Evolutionary conservation across 1,140 invertebrate genomes (phyloP).

Genomic region (Aphidius gifuensis): DNA sequence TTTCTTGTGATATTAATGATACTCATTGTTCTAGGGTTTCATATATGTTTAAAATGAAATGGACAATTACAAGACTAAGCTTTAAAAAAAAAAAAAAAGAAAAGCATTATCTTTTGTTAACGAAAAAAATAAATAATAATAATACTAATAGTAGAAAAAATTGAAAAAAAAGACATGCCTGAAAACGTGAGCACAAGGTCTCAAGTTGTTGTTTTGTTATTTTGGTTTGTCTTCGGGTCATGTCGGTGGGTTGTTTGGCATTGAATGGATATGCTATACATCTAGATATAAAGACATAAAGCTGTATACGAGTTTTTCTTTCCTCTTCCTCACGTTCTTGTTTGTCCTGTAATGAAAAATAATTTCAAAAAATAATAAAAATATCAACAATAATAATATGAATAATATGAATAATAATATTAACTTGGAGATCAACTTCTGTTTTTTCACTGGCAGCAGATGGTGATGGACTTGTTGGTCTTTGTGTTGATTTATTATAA

Average conservation of each 20-base stretch:
- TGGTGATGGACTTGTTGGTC: constrained; percentile 79
- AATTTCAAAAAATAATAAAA: constrained; percentile 13
- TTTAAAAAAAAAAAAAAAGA: background rate
- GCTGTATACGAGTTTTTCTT: constrained; percentile 85
- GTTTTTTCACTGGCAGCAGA: constrained; percentile 77
- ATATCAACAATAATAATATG: background rate
- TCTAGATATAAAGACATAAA: constrained; percentile 97
- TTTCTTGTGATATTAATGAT: no score
- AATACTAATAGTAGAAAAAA: no score
- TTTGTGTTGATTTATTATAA: constrained; percentile 66
- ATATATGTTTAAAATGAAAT: no score
- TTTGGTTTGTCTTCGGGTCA: constrained; percentile 90
- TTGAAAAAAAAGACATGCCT: constrained; percentile 58
- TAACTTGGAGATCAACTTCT: constrained; percentile 63
- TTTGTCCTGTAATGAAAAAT: constrained; percentile 61
- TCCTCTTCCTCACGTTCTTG: constrained; percentile 91
- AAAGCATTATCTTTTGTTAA: no score
- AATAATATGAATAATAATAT: background rate
- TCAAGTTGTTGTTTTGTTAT: constrained; percentile 95
- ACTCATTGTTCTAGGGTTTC: no score
- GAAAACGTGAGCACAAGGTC: constrained; percentile 91
- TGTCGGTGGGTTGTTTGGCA: constrained; percentile 97
- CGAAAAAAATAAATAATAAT: background rate
- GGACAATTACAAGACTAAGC: constrained; percentile 5
- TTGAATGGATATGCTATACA: constrained; percentile 99